These are phyloP conservation scores for Bombus waltoni DNA, from an alignment of 1,140 invertebrate genomes.

Conservation along the genomic window DNA sequence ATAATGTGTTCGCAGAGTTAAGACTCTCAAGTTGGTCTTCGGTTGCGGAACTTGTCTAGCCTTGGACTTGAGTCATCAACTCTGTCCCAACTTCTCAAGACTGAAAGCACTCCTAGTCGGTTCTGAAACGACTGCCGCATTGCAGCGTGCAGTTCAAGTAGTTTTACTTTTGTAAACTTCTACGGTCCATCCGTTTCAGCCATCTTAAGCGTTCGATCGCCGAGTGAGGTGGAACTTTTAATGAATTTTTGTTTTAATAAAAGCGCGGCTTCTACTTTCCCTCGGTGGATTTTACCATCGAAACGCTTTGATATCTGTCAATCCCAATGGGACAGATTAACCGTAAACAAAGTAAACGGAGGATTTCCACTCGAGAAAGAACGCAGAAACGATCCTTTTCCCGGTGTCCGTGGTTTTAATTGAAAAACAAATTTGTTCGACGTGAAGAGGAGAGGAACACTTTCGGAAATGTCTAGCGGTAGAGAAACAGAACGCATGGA, in stretches of 20 bases:
- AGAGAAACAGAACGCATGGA: too few relatives aligned
- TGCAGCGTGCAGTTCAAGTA: conserved; percentile 2
- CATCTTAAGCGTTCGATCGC: conserved; percentile 11
- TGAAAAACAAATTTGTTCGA: background rate
- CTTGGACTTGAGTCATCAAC: conserved; percentile 31
- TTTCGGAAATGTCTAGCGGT: background rate
- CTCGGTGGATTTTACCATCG: background rate
- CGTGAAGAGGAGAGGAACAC: background rate
- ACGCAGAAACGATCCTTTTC: background rate
- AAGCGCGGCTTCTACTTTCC: background rate
- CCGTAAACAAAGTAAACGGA: background rate
- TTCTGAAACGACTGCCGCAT: conserved; percentile 9
- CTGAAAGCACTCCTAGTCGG: conserved; percentile 9
- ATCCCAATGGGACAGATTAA: background rate
- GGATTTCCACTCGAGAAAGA: background rate
- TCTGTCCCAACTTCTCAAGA: background rate
- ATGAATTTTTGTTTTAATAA: conserved; percentile 31
- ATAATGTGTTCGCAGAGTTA: background rate
- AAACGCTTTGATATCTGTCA: background rate
- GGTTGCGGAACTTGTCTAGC: background rate
- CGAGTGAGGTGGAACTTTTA: conserved; percentile 9
- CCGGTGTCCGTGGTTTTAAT: background rate
- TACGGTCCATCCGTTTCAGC: background rate
- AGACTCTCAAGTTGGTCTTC: background rate
- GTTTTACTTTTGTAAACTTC: conserved; percentile 18